A percentile compares a stretch with the other conserved stretches of the same genome.
Evolutionary conservation across 2,888 invertebrate genomes (phyloP).

Genomic region (Synanthedon andrenaeformis): DNA sequence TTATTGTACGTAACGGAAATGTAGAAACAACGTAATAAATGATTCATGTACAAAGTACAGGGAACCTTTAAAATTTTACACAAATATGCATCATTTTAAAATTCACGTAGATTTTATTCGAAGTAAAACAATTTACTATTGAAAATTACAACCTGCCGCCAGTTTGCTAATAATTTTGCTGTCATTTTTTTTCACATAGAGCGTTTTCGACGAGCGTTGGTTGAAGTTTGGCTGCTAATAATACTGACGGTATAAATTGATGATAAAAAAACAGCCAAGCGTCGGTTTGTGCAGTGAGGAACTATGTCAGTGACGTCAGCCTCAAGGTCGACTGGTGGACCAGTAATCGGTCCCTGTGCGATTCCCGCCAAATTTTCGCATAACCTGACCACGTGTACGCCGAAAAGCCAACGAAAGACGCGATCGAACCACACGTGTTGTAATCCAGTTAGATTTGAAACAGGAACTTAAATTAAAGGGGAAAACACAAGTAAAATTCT

Average conservation of each 20-base stretch:
- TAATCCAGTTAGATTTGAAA: not conserved
- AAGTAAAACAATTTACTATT: too few species aligned
- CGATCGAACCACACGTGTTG: not conserved
- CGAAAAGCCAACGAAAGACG: constrained; percentile 1
- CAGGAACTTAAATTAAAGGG: not conserved
- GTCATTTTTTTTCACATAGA: too few species aligned
- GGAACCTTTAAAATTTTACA: too few species aligned
- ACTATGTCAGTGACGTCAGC: constrained; percentile 64
- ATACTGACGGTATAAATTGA: constrained; percentile 22
- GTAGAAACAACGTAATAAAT: too few species aligned
- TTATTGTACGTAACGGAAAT: too few species aligned
- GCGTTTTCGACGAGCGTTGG: too few species aligned
- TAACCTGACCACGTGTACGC: constrained; percentile 25
- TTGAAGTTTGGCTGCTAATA: constrained; percentile 9
- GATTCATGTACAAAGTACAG: too few species aligned
- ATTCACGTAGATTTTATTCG: too few species aligned
- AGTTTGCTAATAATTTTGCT: too few species aligned
- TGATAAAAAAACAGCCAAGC: constrained; percentile 30
- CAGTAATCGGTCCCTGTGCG: constrained; percentile 13
- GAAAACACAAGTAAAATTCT: not conserved
- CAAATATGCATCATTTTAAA: too few species aligned
- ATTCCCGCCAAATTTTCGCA: constrained; percentile 53
- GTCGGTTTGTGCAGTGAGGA: constrained; percentile 50
- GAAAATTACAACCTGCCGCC: too few species aligned
- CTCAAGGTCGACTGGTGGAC: constrained; percentile 57